phyloP scores from a whole-genome alignment of 2,797 vertebrate species.

The Urocyon cinereoargenteus region DNA sequence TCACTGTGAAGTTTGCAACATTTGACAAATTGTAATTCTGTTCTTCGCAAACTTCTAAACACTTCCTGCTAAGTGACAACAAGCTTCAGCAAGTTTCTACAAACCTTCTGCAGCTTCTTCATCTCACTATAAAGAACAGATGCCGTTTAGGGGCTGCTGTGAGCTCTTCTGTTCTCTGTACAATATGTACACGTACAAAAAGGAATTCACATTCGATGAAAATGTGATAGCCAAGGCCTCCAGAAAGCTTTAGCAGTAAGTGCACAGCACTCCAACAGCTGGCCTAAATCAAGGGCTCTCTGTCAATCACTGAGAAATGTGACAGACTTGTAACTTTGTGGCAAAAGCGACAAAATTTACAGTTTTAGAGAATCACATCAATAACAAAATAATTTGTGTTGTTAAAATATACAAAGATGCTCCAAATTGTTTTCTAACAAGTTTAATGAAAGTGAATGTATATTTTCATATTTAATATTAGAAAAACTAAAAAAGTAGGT shows the following conservation, averaged over 20 bases:
- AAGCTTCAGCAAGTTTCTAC: constrained; percentile 91
- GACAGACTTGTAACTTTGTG: constrained; percentile 81
- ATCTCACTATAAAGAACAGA: constrained; percentile 90
- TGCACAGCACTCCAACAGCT: constrained; percentile 85
- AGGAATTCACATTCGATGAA: constrained; percentile 82
- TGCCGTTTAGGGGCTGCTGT: constrained; percentile 88
- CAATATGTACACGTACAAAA: constrained; percentile 85
- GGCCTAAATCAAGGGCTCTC: constrained; percentile 82
- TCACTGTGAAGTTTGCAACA: constrained; percentile 87
- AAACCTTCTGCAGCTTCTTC: constrained; percentile 92
- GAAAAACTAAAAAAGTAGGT: constrained; percentile 62
- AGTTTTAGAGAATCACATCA: constrained; percentile 80
- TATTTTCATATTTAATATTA: constrained; percentile 77
- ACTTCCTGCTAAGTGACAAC: constrained; percentile 92
- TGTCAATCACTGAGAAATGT: constrained; percentile 83
- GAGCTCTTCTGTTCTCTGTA: constrained; percentile 88
- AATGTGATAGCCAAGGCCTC: constrained; percentile 86
- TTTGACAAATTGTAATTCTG: constrained; percentile 91
- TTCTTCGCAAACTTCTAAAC: constrained; percentile 91
- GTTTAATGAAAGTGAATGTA: constrained; percentile 78
- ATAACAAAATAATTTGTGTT: constrained; percentile 82
- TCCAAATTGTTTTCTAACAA: constrained; percentile 76
- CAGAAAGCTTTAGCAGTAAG: constrained; percentile 74
- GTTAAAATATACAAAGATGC: constrained; percentile 83
- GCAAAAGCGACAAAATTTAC: constrained; percentile 83